Evolutionary conservation across 2,113 vertebrate species (phyloP).

Genomic region (Ancistrus triradiatus): DNA sequence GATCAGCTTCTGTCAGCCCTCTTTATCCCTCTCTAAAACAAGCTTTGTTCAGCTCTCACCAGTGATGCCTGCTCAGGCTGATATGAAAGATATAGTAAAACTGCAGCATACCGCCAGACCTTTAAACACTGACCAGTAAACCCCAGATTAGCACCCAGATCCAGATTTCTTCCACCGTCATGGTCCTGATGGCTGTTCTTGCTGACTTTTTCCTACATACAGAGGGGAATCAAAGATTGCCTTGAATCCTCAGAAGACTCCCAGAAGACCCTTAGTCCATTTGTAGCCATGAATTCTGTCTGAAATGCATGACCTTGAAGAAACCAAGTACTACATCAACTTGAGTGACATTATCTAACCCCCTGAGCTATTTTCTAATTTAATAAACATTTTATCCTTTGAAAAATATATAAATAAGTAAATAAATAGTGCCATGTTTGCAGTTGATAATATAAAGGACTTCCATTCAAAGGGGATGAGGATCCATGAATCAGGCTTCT

Average conservation of each 20-base stretch:
- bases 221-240: too few species aligned
- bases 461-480: too few species aligned
- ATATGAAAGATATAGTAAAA: constrained; percentile 40
- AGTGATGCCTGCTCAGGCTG: constrained; percentile 28
- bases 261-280: too few species aligned
- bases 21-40: constrained; percentile 33
- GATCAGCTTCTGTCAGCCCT: constrained; percentile 28
- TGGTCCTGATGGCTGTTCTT: constrained; percentile 16
- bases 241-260: constrained; percentile 6
- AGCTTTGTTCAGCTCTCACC: constrained; percentile 32
- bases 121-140: constrained; percentile 27
- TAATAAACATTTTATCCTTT: constrained; percentile 35
- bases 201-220: neutral
- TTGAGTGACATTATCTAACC: constrained; percentile 28
- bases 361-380: constrained; percentile 39
- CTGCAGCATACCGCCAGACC: constrained; percentile 14
- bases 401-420: neutral
- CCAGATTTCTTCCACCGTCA: constrained; percentile 6
- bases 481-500: too few species aligned
- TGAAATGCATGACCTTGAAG: constrained; percentile 23
- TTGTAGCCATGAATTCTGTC: constrained; percentile 21
- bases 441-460: constrained; percentile 17
- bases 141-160: constrained; percentile 37
- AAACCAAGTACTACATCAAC: constrained; percentile 39
- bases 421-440: constrained; percentile 3